A percentile compares a stretch with the other conserved stretches of the same genome.
phyloP scores from a whole-genome alignment of 2,888 invertebrate genomes.

The Entomobrya multifasciata region DNA sequence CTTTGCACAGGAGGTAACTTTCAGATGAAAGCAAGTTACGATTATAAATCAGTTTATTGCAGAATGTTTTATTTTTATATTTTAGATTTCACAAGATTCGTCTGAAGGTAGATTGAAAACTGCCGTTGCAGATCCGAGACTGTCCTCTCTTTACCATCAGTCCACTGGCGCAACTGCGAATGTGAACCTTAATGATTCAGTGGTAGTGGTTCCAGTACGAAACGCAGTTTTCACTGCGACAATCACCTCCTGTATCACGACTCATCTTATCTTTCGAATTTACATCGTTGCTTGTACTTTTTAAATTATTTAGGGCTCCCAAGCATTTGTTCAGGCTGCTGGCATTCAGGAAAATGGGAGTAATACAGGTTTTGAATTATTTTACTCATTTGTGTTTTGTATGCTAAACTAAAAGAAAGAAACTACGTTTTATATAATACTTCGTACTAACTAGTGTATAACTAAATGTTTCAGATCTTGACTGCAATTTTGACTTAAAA shows the following conservation, averaged over 20 bases:
- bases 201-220: slow-evolving; percentile 79
- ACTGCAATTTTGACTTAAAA: too few relatives aligned
- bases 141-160: neutral
- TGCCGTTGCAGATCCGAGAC: neutral
- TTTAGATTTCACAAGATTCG: too few relatives aligned
- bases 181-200: slow-evolving; percentile 9
- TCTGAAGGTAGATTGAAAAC: too few relatives aligned
- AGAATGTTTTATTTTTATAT: too few relatives aligned
- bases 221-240: slow-evolving; percentile 79
- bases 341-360: slow-evolving; percentile 32
- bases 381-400: too few relatives aligned
- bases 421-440: too few relatives aligned
- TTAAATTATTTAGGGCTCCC: slow-evolving; percentile 77
- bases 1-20: slow-evolving; percentile 83
- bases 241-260: slow-evolving; percentile 75
- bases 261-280: slow-evolving; percentile 75
- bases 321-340: slow-evolving; percentile 80
- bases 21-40: neutral
- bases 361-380: slow-evolving; percentile 37
- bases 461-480: too few relatives aligned
- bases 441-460: too few relatives aligned
- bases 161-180: neutral
- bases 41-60: neutral
- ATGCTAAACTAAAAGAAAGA: too few relatives aligned
- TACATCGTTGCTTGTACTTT: slow-evolving; percentile 78